Percentiles rank a stretch among this genome's conserved stretches.
Conservation (phyloP, 2,888 invertebrate genomes). For the Prosopocoilus inquinatus region DNA sequence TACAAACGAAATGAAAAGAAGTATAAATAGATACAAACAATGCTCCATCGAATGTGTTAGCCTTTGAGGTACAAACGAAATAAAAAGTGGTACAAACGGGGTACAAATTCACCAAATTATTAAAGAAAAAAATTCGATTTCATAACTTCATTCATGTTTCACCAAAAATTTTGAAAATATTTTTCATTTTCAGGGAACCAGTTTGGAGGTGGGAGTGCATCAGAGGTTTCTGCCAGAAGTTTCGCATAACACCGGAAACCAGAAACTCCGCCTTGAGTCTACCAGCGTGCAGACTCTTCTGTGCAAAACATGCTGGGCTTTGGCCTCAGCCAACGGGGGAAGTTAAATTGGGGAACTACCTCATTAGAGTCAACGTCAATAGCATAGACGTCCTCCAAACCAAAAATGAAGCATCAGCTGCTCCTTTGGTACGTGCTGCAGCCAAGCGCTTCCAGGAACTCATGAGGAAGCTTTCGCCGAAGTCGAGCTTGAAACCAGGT, state of each 20-base stretch:
- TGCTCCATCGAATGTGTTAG: too few relatives aligned
- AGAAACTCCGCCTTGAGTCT: slow-evolving; percentile 56
- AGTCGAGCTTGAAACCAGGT: background rate
- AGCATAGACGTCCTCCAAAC: slow-evolving; percentile 53
- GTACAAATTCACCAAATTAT: too few relatives aligned
- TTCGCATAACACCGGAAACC: slow-evolving; percentile 51
- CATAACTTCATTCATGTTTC: too few relatives aligned
- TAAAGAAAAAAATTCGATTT: too few relatives aligned
- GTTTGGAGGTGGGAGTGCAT: slow-evolving; percentile 79
- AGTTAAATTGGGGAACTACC: slow-evolving; percentile 63
- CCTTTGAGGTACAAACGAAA: too few relatives aligned
- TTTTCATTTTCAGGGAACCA: slow-evolving; percentile 47
- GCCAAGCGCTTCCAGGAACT: background rate
- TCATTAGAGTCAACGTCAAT: slow-evolving; percentile 58
- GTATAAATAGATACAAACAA: too few relatives aligned
- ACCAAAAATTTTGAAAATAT: too few relatives aligned
- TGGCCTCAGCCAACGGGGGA: slow-evolving; percentile 81
- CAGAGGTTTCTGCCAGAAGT: slow-evolving; percentile 66
- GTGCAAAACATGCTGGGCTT: slow-evolving; percentile 66
- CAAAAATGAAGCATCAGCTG: slow-evolving; percentile 38
- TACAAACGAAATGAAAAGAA: too few relatives aligned
- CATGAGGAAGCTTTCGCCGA: background rate
- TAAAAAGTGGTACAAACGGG: too few relatives aligned
- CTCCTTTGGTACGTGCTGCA: background rate
- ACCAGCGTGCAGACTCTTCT: slow-evolving; percentile 75